Percentiles rank a stretch among this genome's conserved stretches.
Conservation (phyloP, 2,888 invertebrate species). For the Epirrhoe tristata region DNA sequence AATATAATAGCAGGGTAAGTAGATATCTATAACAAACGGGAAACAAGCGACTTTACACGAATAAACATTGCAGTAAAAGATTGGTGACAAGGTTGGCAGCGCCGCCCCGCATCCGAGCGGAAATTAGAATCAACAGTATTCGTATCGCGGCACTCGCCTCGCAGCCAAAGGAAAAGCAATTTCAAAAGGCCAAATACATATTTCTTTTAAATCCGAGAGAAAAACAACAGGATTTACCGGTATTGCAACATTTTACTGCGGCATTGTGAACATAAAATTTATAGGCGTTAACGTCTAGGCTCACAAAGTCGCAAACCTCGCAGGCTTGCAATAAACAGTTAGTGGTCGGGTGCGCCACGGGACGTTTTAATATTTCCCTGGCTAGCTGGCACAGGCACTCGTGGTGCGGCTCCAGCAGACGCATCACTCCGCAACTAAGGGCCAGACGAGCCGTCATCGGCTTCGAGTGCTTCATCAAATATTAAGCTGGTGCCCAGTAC, state of each 20-base stretch:
- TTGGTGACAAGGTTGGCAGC: slow-evolving; percentile 38
- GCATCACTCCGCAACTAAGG: slow-evolving; percentile 74
- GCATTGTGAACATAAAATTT: slow-evolving; percentile 79
- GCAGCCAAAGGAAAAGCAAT: slow-evolving; percentile 53
- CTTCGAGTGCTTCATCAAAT: slow-evolving; percentile 71
- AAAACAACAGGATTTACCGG: slow-evolving; percentile 73
- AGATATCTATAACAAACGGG: slow-evolving; percentile 25
- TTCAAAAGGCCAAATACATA: slow-evolving; percentile 55
- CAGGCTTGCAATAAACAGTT: slow-evolving; percentile 74
- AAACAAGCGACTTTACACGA: slow-evolving; percentile 32
- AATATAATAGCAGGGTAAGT: slow-evolving; percentile 14
- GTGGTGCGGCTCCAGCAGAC: slow-evolving; percentile 50
- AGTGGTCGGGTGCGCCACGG: slow-evolving; percentile 64
- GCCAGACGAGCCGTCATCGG: slow-evolving; percentile 71
- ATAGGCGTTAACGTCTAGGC: slow-evolving; percentile 75
- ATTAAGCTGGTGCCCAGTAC: slow-evolving; percentile 70
- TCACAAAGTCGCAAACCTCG: slow-evolving; percentile 65
- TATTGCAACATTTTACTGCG: slow-evolving; percentile 79
- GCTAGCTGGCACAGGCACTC: slow-evolving; percentile 23
- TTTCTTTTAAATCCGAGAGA: slow-evolving; percentile 64
- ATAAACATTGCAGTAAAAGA: slow-evolving; percentile 36
- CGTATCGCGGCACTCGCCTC: slow-evolving; percentile 43
- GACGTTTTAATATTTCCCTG: slow-evolving; percentile 71
- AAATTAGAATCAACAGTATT: slow-evolving; percentile 63
- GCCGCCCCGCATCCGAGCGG: slow-evolving; percentile 62